Percentiles rank a stretch among this genome's conserved stretches.
Conservation (phyloP, 2,888 invertebrate genomes). For the Caenorhabditis imperialis region DNA sequence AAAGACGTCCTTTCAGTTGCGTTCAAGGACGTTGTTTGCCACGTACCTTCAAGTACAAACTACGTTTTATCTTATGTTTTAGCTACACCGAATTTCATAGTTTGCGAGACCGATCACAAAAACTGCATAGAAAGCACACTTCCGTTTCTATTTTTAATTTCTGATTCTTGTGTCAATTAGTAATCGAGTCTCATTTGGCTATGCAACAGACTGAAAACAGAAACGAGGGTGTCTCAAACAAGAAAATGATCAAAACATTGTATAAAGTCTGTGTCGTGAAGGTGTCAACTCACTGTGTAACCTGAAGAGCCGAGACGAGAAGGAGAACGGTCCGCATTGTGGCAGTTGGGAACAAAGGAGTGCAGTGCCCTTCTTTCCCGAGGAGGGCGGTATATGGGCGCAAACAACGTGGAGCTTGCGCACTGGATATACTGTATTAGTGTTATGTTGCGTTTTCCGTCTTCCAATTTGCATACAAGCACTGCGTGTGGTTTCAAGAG, state of each 20-base stretch:
- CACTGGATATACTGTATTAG: conserved; percentile 46
- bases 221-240: no score
- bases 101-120: no score
- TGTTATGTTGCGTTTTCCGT: conserved; percentile 20
- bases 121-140: no score
- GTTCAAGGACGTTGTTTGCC: no score
- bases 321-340: conserved; percentile 25
- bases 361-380: conserved; percentile 37
- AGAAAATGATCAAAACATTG: background rate
- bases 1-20: no score
- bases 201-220: no score
- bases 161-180: no score
- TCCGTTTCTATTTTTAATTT: no score
- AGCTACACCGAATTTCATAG: no score
- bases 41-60: no score
- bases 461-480: conserved; percentile 45
- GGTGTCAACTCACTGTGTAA: conserved; percentile 37
- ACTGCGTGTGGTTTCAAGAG: conserved; percentile 55
- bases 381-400: conserved; percentile 39
- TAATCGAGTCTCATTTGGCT: no score
- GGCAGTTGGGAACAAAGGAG: conserved; percentile 38
- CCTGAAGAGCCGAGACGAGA: conserved; percentile 15
- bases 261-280: background rate
- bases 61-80: no score
- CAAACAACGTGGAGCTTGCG: conserved; percentile 48